Evolutionary conservation across 1,140 invertebrate genomes (phyloP).

Genomic region (Pentalonia nigronervosa): DNA sequence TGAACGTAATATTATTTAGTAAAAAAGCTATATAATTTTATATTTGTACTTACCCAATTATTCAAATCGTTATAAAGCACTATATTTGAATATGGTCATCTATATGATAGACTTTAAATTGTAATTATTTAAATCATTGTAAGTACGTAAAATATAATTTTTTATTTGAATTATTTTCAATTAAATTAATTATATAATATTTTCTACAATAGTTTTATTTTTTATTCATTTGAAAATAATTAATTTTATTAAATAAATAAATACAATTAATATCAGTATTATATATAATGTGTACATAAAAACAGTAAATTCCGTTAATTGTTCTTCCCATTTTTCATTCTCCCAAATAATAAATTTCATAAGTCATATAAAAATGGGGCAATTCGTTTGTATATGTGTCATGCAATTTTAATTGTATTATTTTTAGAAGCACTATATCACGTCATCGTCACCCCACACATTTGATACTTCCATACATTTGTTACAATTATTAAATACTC

Average conservation of each 20-base stretch:
- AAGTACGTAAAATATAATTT: background rate
- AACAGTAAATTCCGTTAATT: background rate
- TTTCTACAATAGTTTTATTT: background rate
- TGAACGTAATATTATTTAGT: background rate
- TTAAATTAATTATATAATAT: background rate
- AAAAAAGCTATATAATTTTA: background rate
- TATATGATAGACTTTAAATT: background rate
- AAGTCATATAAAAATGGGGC: background rate
- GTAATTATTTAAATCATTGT: background rate
- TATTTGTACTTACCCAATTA: too few species aligned
- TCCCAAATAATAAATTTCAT: background rate
- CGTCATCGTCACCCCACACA: background rate
- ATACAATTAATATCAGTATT: background rate
- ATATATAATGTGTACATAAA: background rate
- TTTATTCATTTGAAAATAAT: background rate
- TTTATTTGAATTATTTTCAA: background rate
- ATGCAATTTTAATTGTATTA: background rate
- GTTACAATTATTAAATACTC: conserved; percentile 11
- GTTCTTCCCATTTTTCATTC: background rate
- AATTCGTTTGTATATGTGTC: background rate
- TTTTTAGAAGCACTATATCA: background rate
- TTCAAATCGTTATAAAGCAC: too few species aligned
- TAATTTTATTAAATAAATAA: background rate
- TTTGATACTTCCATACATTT: background rate
- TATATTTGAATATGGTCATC: too few species aligned